Evolutionary conservation across 2,888 invertebrate species (phyloP).

Genomic region (Drosophila kambysellisi): DNA sequence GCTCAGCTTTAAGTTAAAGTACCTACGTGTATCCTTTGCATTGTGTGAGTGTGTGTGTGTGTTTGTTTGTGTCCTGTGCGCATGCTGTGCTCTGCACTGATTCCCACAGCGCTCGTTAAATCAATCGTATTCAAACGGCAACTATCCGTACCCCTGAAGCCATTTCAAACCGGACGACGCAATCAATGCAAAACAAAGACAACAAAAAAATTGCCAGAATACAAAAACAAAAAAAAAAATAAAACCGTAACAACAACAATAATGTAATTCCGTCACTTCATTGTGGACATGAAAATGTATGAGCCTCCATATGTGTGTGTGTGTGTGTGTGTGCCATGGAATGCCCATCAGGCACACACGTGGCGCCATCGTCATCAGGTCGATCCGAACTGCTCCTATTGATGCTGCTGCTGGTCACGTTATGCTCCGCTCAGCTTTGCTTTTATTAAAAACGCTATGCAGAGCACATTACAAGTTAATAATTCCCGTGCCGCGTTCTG

Average conservation of each 20-base stretch:
- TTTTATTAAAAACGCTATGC: constrained; percentile 81
- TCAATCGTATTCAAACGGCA: constrained; percentile 72
- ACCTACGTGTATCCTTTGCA: constrained; percentile 59
- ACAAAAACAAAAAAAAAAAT: constrained; percentile 4
- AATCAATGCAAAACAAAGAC: constrained; percentile 75
- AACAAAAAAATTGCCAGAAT: background rate
- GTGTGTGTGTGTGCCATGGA: constrained; percentile 21
- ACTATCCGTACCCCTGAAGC: constrained; percentile 44
- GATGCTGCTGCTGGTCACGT: constrained; percentile 67
- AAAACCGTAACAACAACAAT: constrained; percentile 25
- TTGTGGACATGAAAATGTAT: constrained; percentile 80
- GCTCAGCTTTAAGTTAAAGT: constrained; percentile 76
- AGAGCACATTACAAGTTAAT: constrained; percentile 81
- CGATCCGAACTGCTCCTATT: constrained; percentile 30
- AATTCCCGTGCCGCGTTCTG: constrained; percentile 73
- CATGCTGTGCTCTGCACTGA: constrained; percentile 64
- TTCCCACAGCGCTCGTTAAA: constrained; percentile 76
- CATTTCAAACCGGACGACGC: constrained; percentile 67
- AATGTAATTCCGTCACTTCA: constrained; percentile 76
- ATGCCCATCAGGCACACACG: constrained; percentile 76
- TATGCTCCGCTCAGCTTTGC: constrained; percentile 64
- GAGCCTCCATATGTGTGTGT: constrained; percentile 44
- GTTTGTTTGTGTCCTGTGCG: constrained; percentile 26
- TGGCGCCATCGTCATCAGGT: constrained; percentile 58
- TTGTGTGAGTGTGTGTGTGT: background rate